phyloP scores from a whole-genome alignment of 2,888 invertebrate species.

The Gasteruption jaculator region DNA sequence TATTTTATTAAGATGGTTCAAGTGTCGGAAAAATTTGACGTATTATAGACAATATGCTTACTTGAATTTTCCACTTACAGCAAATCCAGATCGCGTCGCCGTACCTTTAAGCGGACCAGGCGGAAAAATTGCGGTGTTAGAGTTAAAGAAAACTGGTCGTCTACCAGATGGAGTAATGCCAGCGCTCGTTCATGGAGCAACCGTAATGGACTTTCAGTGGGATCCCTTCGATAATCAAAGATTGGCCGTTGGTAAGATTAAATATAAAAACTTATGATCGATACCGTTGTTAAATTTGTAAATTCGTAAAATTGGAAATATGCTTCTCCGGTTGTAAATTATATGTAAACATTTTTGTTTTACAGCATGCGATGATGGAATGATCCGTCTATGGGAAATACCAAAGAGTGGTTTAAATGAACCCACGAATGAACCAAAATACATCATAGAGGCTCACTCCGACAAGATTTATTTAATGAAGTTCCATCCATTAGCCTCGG shows the following conservation, averaged over 20 bases:
- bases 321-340: too few relatives aligned
- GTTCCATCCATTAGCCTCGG: slow-evolving; percentile 84
- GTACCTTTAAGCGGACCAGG: slow-evolving; percentile 88
- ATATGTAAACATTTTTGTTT: slow-evolving; percentile 14
- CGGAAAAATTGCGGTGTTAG: slow-evolving; percentile 83
- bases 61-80: slow-evolving; percentile 50
- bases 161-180: slow-evolving; percentile 77
- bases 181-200: slow-evolving; percentile 85
- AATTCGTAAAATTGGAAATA: too few relatives aligned
- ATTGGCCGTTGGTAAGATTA: slow-evolving; percentile 65
- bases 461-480: slow-evolving; percentile 91
- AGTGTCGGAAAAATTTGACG: too few relatives aligned
- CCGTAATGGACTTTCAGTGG: slow-evolving; percentile 90
- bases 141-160: slow-evolving; percentile 72
- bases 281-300: too few relatives aligned
- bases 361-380: slow-evolving; percentile 82
- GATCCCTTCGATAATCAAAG: slow-evolving; percentile 82
- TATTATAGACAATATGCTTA: too few relatives aligned
- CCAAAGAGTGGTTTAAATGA: slow-evolving; percentile 66
- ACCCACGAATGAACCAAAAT: slow-evolving; percentile 72
- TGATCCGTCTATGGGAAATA: slow-evolving; percentile 75
- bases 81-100: slow-evolving; percentile 82
- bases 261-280: neutral
- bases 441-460: slow-evolving; percentile 71
- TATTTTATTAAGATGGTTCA: slow-evolving; percentile 1